Conservation (phyloP, 2,797 vertebrate species). For the Dendrocincla fuliginosa region DNA sequence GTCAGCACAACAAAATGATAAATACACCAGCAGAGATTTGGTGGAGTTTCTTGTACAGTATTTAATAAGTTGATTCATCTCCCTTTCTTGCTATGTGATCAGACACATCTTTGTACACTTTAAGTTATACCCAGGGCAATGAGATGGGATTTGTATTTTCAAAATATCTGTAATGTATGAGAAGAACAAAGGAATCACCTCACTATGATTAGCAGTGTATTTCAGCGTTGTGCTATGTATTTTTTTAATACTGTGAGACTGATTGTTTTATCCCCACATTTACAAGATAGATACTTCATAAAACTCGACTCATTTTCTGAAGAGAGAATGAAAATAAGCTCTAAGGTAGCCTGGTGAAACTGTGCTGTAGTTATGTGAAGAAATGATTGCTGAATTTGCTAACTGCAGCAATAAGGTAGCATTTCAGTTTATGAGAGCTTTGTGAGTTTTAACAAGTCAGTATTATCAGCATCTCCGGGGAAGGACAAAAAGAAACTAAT, state of each 20-base stretch:
- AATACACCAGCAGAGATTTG: neutral
- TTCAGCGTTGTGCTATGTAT: neutral
- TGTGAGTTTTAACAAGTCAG: conserved; percentile 1
- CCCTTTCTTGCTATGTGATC: neutral
- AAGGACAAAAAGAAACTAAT: neutral
- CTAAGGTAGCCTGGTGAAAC: neutral
- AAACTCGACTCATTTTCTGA: neutral
- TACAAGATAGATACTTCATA: neutral
- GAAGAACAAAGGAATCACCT: neutral
- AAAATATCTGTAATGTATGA: neutral
- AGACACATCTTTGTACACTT: neutral
- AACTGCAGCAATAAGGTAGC: neutral
- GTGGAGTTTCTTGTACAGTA: neutral
- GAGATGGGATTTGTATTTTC: neutral
- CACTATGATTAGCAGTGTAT: neutral
- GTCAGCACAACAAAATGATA: neutral
- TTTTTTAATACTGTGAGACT: neutral
- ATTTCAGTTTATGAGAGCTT: neutral
- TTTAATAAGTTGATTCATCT: rapidly evolving
- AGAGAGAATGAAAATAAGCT: neutral
- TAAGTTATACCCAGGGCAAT: neutral
- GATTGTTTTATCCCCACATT: neutral
- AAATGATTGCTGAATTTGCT: neutral
- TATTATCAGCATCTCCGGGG: neutral
- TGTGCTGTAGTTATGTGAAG: neutral